Conservation (phyloP, 2,113 vertebrate species). For the Clarias macrocephalus region DNA sequence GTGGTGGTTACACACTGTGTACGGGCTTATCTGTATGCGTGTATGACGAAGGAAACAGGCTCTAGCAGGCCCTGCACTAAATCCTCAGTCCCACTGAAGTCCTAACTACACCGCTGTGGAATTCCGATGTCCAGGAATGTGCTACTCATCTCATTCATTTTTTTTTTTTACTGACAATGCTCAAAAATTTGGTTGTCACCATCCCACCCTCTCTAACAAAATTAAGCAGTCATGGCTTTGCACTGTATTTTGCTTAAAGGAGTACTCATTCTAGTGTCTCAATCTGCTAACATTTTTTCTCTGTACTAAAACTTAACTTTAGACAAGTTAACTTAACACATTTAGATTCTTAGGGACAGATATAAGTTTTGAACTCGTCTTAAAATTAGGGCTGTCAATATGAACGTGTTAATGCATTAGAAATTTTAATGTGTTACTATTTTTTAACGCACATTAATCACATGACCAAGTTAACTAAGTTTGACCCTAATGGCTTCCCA, state of each 20-base stretch:
- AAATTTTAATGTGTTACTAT: no score
- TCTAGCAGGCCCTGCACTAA: constrained; percentile 17
- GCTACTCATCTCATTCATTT: constrained; percentile 2
- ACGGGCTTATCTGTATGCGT: constrained; percentile 13
- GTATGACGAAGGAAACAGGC: background rate
- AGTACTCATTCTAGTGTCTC: background rate
- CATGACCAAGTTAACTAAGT: no score
- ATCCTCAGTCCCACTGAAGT: background rate
- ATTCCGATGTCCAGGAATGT: constrained; percentile 32
- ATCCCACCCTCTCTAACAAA: background rate
- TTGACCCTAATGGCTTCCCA: no score
- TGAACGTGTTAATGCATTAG: no score
- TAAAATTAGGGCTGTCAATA: no score
- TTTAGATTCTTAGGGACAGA: background rate
- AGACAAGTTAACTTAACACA: no score
- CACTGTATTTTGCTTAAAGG: constrained; percentile 22
- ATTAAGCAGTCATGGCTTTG: constrained; percentile 12
- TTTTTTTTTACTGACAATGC: background rate
- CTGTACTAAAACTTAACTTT: background rate
- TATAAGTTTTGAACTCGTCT: no score
- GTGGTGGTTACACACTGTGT: background rate
- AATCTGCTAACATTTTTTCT: background rate
- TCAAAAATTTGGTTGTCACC: background rate
- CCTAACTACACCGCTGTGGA: background rate
- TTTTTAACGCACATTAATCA: no score